Percentiles rank a stretch among this genome's conserved stretches.
phyloP scores from a whole-genome alignment of 2,888 invertebrate genomes.

The Pyrrhosoma nymphula region DNA sequence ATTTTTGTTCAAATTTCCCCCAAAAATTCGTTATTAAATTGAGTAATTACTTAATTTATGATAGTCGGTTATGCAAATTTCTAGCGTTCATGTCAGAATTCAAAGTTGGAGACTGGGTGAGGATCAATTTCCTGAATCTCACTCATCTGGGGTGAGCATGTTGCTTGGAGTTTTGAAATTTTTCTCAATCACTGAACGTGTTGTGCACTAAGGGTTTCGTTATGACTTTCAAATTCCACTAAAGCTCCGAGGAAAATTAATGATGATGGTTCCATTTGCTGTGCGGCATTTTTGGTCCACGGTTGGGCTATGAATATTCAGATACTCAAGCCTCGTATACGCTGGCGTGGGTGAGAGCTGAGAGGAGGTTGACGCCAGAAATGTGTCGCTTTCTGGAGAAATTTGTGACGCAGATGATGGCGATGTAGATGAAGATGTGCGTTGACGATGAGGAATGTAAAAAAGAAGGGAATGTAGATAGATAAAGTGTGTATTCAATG shows the following conservation, averaged over 20 bases:
- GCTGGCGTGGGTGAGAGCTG: no score
- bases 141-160: neutral
- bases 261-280: neutral
- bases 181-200: neutral
- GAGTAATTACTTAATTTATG: no score
- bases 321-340: neutral
- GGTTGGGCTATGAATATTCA: neutral
- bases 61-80: no score
- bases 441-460: neutral
- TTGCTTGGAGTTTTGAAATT: neutral
- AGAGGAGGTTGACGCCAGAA: neutral
- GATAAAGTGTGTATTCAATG: neutral
- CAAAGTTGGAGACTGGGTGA: no score
- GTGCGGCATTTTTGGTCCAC: neutral
- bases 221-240: neutral
- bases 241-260: neutral
- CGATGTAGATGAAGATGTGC: neutral
- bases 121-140: neutral
- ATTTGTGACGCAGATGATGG: neutral
- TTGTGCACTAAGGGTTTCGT: neutral
- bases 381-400: neutral
- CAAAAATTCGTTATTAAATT: no score
- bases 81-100: no score
- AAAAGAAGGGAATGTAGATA: neutral
- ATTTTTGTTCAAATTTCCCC: no score